Evolutionary conservation across 2,113 vertebrate genomes (phyloP).

Genomic region (Isurus oxyrinchus): DNA sequence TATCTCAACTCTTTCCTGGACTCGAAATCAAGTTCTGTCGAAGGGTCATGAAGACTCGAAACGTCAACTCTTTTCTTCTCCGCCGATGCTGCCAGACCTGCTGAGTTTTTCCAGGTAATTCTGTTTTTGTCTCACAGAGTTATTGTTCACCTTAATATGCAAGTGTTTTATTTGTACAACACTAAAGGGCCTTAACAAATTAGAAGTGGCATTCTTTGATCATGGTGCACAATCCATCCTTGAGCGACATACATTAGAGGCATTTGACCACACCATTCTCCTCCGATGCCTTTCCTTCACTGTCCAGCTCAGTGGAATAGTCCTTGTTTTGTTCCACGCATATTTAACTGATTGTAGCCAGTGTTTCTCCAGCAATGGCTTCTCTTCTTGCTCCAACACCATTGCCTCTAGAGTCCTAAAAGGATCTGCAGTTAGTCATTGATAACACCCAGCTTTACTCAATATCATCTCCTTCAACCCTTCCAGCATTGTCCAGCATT

Average conservation of each 20-base stretch:
- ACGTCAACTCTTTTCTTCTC: too few relatives aligned
- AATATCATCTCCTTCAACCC: neutral
- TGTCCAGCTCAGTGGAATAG: neutral
- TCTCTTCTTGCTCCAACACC: neutral
- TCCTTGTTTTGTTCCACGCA: neutral
- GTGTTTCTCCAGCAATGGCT: neutral
- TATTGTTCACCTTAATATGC: neutral
- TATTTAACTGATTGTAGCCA: neutral
- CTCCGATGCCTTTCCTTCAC: neutral
- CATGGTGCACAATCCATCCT: neutral
- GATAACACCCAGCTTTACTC: neutral
- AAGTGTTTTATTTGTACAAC: neutral
- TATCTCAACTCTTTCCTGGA: too few relatives aligned
- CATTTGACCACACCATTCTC: neutral
- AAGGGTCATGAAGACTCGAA: too few relatives aligned
- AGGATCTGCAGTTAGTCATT: neutral
- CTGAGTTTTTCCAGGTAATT: too few relatives aligned
- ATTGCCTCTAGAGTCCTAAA: neutral
- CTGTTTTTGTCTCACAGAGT: neutral
- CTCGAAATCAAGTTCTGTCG: too few relatives aligned
- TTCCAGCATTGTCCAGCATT: neutral
- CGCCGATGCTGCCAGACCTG: too few relatives aligned
- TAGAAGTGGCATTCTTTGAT: neutral
- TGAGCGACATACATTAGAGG: neutral
- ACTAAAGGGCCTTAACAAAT: neutral